phyloP scores from a whole-genome alignment of 2,797 vertebrate genomes.

The Enteromius fasciolatus region DNA sequence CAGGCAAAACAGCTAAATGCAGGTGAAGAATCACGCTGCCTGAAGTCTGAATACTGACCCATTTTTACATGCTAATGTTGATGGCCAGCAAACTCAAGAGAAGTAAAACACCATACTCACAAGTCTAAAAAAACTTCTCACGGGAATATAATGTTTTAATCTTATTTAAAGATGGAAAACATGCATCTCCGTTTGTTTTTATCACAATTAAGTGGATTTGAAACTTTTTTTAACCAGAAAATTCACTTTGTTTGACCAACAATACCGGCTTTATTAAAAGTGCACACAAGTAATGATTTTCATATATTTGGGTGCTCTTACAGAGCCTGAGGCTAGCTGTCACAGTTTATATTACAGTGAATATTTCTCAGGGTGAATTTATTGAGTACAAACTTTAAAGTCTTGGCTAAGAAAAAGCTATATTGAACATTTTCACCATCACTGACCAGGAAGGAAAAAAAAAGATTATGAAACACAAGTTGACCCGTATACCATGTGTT shows the following conservation, averaged over 20 bases:
- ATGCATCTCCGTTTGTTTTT: neutral
- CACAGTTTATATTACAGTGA: neutral
- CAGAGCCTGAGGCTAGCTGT: neutral
- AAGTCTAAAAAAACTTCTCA: neutral
- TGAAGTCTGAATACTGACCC: slow-evolving; percentile 13
- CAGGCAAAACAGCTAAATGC: neutral
- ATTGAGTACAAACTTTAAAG: too few relatives aligned
- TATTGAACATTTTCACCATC: neutral
- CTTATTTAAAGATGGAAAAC: neutral
- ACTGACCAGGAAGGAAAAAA: neutral
- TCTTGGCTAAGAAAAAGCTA: neutral
- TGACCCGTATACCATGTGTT: neutral
- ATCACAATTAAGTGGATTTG: neutral
- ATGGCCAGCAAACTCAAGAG: slow-evolving; percentile 11
- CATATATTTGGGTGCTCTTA: neutral
- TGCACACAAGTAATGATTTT: neutral
- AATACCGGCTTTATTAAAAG: neutral
- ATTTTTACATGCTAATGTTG: slow-evolving; percentile 18
- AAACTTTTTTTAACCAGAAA: neutral
- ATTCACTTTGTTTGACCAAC: neutral
- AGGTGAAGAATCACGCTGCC: neutral
- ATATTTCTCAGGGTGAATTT: neutral
- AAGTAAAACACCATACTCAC: neutral
- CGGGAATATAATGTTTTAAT: neutral
- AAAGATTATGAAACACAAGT: neutral